Base-by-base conservation (phyloP, 2,113 vertebrate genomes). In the Eulemur rufifrons region DNA sequence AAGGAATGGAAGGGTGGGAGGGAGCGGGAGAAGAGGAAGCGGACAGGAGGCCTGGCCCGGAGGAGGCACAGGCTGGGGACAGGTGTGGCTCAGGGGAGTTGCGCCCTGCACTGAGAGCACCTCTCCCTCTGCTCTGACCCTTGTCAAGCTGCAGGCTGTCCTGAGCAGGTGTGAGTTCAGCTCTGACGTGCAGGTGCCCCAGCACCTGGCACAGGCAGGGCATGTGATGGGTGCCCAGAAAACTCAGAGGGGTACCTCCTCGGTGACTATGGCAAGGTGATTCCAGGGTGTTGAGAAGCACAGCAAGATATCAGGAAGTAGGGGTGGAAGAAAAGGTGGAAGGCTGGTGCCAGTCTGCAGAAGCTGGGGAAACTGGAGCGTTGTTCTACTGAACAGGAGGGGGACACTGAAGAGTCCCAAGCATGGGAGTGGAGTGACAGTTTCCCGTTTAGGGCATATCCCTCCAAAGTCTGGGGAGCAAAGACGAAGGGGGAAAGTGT, bases 11-110 rank as follows among this genome's bases (percentile, higher is more conserved):
- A 6, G 63, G 21, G 7, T 64, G 4, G 20, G 39, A 3, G 8
- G 21, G 18, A 42, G 77, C 52, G n/a, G 20, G 14, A 37, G 61
- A 7, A 4, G 20, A 17, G 78, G 52, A 4, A 6, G 2, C 3
- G 6, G 12, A 12, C 27, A 4, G 64, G 47, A 39, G 45, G 13
- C n/a, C 45, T 3, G 42, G 84, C 14, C 2, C 3, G 8, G 39
- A 18, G 37, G 39, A 34, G 34, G 66, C 56, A 83, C 25, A 6
- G 5, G 47, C 21, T 7, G 1, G 1, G 0, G 27, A 29, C 2
- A 5, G 21, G 21, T 18, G 14, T 25, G 64, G 42, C 71, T 47
- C 5, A 13, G 29, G 42, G 20, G 34, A 50, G 17, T 10, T 11
- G 29, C 5, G 12, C 13, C 9, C 25, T 29, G 20, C 37, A 61